These are phyloP conservation scores for Bostrychus sinensis DNA, from an alignment of 2,113 vertebrate species.

Conservation along the genomic window DNA sequence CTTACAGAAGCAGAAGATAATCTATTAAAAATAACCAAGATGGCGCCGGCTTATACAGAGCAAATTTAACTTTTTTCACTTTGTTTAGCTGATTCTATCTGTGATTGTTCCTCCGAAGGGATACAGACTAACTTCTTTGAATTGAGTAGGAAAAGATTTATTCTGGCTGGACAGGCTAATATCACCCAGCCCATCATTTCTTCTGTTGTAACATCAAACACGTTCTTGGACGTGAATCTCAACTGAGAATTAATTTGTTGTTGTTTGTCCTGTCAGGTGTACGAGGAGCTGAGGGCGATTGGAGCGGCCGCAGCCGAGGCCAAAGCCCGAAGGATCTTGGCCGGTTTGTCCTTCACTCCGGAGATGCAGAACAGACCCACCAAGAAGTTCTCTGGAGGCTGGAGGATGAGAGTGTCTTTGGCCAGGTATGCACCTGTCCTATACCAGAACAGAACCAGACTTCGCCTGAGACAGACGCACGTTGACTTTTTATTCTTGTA, in stretches of 20 bases:
- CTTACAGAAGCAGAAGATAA: no score
- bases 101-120: no score
- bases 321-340: slow-evolving; percentile 90
- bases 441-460: no score
- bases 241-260: not conserved
- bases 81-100: no score
- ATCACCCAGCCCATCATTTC: no score
- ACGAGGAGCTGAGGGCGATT: slow-evolving; percentile 86
- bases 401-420: slow-evolving; percentile 94
- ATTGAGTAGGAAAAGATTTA: no score
- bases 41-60: no score
- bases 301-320: slow-evolving; percentile 90
- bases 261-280: slow-evolving; percentile 76
- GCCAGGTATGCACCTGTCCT: slow-evolving; percentile 79
- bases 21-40: no score
- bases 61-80: no score
- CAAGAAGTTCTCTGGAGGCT: slow-evolving; percentile 91
- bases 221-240: not conserved
- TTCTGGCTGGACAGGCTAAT: no score
- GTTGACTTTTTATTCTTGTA: not conserved
- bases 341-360: slow-evolving; percentile 88
- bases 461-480: not conserved
- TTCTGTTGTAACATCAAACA: not conserved
- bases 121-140: no score
- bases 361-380: slow-evolving; percentile 94